Evolutionary conservation across 2,888 invertebrate genomes (phyloP).

Genomic region (Trachelus stipa): DNA sequence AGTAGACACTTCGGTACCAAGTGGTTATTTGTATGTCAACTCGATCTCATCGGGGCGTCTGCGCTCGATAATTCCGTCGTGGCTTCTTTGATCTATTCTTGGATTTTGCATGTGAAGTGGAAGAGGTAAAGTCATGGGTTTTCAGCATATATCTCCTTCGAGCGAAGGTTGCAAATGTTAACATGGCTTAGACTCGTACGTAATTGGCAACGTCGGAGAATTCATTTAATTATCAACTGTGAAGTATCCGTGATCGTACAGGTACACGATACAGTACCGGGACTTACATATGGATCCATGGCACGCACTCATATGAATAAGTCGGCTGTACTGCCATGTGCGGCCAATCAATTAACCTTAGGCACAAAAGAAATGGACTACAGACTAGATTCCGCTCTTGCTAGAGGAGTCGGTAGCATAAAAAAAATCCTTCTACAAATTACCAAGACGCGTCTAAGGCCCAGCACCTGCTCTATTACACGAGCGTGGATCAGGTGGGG

Average conservation of each 20-base stretch:
- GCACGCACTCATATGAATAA: background rate
- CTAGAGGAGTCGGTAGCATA: slow-evolving; percentile 12
- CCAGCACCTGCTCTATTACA: slow-evolving; percentile 10
- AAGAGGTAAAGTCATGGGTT: background rate
- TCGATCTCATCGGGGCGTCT: background rate
- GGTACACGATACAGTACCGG: background rate
- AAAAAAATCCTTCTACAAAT: slow-evolving; percentile 12
- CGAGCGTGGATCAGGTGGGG: background rate
- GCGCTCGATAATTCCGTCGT: background rate
- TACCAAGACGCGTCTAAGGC: background rate
- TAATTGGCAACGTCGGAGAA: background rate
- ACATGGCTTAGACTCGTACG: background rate
- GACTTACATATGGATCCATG: background rate
- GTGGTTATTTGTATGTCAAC: background rate
- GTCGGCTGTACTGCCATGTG: background rate
- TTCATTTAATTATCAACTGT: background rate
- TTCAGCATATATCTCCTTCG: background rate
- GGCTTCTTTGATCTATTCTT: background rate
- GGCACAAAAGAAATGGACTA: background rate
- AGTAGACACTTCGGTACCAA: background rate
- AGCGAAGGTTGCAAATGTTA: background rate
- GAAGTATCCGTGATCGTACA: background rate
- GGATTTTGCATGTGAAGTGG: background rate
- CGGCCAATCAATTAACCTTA: background rate
- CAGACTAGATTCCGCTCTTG: background rate